Evolutionary conservation across 2,113 vertebrate genomes (phyloP).

Genomic region (Larimichthys crocea): DNA sequence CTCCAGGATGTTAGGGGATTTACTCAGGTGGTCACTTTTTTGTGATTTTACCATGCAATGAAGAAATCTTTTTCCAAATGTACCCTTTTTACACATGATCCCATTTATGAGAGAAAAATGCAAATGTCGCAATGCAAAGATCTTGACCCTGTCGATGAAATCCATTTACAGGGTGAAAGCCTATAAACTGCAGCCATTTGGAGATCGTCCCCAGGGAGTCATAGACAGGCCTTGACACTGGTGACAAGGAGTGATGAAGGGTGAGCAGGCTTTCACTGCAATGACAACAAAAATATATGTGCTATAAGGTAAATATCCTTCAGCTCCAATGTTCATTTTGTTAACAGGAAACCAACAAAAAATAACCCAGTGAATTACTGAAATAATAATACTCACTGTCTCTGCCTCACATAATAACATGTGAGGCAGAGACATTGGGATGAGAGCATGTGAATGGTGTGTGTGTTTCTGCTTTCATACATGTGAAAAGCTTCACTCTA

Average conservation of each 20-base stretch:
- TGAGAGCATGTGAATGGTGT: not conserved
- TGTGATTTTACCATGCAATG: not conserved
- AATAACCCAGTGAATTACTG: not conserved
- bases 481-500: not conserved
- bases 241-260: not conserved
- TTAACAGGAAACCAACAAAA: not conserved
- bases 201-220: not conserved
- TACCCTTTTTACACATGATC: not conserved
- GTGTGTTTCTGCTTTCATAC: not conserved
- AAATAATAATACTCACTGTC: not conserved
- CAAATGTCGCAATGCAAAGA: not conserved
- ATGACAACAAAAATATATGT: not conserved
- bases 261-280: not conserved
- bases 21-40: not conserved
- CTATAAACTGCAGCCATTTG: not conserved
- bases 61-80: not conserved
- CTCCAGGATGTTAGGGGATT: not conserved
- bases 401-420: not conserved
- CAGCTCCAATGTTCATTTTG: not conserved
- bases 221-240: not conserved
- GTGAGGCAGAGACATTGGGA: not conserved
- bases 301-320: not conserved
- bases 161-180: conserved; percentile 3
- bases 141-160: not conserved
- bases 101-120: not conserved